Base-by-base conservation (phyloP, 2,113 vertebrate genomes). In the Tachysurus fulvidraco region DNA sequence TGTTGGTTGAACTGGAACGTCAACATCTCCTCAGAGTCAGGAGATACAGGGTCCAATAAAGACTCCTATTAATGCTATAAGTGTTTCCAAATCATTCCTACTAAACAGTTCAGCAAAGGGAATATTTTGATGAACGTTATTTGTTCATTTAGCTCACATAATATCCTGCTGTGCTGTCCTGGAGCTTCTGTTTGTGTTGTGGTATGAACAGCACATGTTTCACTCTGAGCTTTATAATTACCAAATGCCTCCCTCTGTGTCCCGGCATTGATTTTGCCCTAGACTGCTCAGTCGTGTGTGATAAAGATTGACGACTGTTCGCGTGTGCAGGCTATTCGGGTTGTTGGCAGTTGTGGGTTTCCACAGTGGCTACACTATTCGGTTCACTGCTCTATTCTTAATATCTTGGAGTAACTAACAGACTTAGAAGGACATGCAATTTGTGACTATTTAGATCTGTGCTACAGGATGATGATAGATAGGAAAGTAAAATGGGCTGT, bases 101-200 rank as follows among this genome's bases (percentile, higher is more conserved):
- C 44, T 86, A 62, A 83, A 84, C 23, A 30, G 23, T 64, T 46
- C 19, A 41, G 28, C 80, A 41, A 46, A 28, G 65, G 55, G 77
- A 57, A 44, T 76, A 23, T 19, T 84, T 84, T 65, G 60, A 76
- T 80, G 64, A 87, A 84, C 76, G 17, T 5, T 69, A 14, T 79
- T 12, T 83, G 73, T 69, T 44, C 50, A 67, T 86, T 79, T 69
- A 76, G 28, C 30, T 25, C 77, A 67, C 60, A 21, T 41, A 79
- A 55, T 67, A 57, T 55, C 23, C 23, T n/a, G 50, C 85, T 84
- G 55, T 4, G 77, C 30, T 74, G 57, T 79, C 74, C 81, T 57
- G 57, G 81, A 76, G 82, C 65, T 73, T 30, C 83, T 85, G 83
- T 85, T 89, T 89, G 36, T 85, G 52, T 78, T 67, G 60, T 59